A percentile compares a stretch with the other conserved stretches of the same genome.
These are phyloP conservation scores for Scaptomyza parva DNA, from an alignment of 2,888 invertebrate genomes.

Conservation along the genomic window DNA sequence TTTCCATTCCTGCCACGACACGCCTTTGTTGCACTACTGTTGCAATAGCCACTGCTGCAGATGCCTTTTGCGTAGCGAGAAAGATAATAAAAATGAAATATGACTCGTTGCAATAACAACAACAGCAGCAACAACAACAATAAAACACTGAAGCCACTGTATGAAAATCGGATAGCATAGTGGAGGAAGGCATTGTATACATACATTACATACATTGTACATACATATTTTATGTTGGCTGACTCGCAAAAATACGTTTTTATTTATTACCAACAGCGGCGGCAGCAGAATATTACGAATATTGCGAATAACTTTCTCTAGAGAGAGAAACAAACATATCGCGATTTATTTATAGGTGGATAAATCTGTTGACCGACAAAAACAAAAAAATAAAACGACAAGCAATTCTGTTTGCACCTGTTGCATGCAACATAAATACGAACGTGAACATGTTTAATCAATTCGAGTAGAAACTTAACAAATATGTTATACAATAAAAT, in stretches of 20 bases:
- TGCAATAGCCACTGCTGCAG: conserved; percentile 11
- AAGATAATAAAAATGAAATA: conserved; percentile 84
- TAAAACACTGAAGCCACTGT: conserved; percentile 65
- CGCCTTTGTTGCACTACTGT: conserved; percentile 16
- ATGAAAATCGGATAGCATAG: conserved; percentile 84
- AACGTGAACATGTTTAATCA: not conserved
- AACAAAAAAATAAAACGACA: not conserved
- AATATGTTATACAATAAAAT: conserved; percentile 1
- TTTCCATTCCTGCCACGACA: no score
- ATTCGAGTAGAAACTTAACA: conserved; percentile 1
- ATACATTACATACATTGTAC: conserved; percentile 82
- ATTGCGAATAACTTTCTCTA: conserved; percentile 45
- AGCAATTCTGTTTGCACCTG: conserved; percentile 24
- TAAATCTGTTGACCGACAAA: conserved; percentile 37
- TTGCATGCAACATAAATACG: conserved; percentile 2
- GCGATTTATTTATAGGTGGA: conserved; percentile 24
- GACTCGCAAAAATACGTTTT: conserved; percentile 72
- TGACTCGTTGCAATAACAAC: conserved; percentile 58
- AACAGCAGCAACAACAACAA: conserved; percentile 4
- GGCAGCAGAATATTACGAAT: conserved; percentile 71
- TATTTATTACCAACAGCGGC: conserved; percentile 83
- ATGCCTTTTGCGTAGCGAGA: conserved; percentile 28
- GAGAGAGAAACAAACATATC: conserved; percentile 12
- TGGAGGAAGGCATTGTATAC: no score
- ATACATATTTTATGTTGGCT: conserved; percentile 81